Evolutionary conservation across 1,140 invertebrate genomes (phyloP), one percentile per base, ranked within the genome.

Genomic region (Rhizoglyphus robini): DNA sequence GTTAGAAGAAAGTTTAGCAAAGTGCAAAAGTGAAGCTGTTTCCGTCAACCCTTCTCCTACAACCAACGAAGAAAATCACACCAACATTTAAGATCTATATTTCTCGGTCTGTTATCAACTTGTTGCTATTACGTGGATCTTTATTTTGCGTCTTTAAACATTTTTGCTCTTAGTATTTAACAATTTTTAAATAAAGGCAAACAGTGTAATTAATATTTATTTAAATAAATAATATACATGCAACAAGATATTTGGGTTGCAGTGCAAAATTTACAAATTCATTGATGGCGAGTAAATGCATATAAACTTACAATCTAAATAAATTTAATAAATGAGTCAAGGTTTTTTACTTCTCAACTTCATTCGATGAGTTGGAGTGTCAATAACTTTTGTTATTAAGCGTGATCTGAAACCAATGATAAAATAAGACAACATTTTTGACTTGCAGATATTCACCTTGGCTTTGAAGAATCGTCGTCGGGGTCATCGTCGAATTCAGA

Each of bases 211-310:
- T n/a, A 41, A 41, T 41, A 11, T 41, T 11, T 41, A 41, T 41
- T 11, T 41, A 41, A 11, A 41, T 41, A 11, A 30, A 8, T 54
- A 30, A 8, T 54, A 25, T 54, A 8, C 8, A 5, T 8, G 20
- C 5, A 54, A 13, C 51, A 54, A 54, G 5, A 54, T 25, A 5
- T 8, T 11, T 54, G 20, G 8, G 51, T 54, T 8, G 8, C 51
- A 20, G 13, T 94, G 93, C 3, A 79, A 90, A 70, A 84, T 96
- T 73, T 91, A 94, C 32, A 96, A 96, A 77, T 79, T 98, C 32
- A 94, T 97, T 79, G 88, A 88, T 67, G 93, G 97, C 76, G 79
- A 97, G 65, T 90, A 92, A 2, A 78, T 97, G 70, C 90, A 96
- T 74, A 94, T 90, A 76, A 95, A 60, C 27, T 60, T 27, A 60